Evolutionary conservation across 1,140 invertebrate genomes (phyloP), one percentile per base, ranked within the genome.

Genomic region (Thalassaphorura encarpata): DNA sequence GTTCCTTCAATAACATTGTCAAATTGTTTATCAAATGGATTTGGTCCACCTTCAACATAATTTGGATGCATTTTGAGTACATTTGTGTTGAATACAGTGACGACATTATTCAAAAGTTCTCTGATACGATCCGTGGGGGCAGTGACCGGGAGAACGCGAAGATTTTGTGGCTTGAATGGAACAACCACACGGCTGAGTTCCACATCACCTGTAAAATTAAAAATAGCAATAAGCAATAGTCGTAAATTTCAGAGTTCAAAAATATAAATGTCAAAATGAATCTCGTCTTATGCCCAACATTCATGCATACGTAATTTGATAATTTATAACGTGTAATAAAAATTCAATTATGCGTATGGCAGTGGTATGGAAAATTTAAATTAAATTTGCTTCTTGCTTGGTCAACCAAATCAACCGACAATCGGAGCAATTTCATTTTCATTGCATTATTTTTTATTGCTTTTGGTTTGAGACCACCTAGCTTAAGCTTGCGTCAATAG

Each of bases 1-100:
- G 64, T 66, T 23, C 64, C 62, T 58, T 66, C 64, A 48, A 66
- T 64, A 28, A 64, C 54, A 43, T 66, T 66, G 54, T 66, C 64
- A 21, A 57, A 66, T 45, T 66, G 62, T 28, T 63, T 63, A 52
- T 64, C 61, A 39, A 66, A 64, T 8, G 64, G 62, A 52, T 64
- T 64, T 11, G 56, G 16, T 4, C 52, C 56, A 49, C 56, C 64
- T 29, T 66, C 64, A 6, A 43, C 60, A 29, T 62, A 56, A 29
- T 64, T 63, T 1, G 64, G 64, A 43, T 66, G 64, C 56, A 62
- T 66, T 19, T 51, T 47, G 26, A 64, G 48, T 26, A 66, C 56
- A 53, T 66, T 66, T 18, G 39, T 16, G 51, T 64, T 59, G 52
- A 66, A 66, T 52, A 64, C 61, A n/a, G 53, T 56, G 33, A 64